phyloP scores from a whole-genome alignment of 2,797 vertebrate species.

The Menidia menidia region DNA sequence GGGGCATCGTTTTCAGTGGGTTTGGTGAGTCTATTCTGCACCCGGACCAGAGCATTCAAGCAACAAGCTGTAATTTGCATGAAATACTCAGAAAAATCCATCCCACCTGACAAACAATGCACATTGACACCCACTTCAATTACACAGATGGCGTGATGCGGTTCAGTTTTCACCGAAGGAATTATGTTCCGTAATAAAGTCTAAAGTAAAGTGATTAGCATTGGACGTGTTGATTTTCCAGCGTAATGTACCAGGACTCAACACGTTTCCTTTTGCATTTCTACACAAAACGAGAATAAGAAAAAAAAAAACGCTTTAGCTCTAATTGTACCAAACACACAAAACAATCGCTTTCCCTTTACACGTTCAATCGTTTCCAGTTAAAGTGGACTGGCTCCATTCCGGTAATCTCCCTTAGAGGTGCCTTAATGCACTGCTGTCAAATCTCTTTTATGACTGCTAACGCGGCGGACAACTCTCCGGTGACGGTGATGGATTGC shows the following conservation, averaged over 20 bases:
- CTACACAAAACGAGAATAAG: not conserved
- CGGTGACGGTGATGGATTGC: constrained; percentile 37
- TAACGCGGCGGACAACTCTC: constrained; percentile 27
- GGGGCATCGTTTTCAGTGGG: not conserved
- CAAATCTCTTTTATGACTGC: constrained; percentile 33
- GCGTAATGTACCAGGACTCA: not conserved
- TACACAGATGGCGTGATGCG: not conserved
- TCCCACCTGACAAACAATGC: not conserved
- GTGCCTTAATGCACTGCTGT: constrained; percentile 28
- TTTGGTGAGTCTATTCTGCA: not conserved
- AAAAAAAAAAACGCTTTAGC: not conserved
- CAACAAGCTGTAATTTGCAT: constrained; percentile 12
- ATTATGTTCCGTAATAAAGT: not conserved
- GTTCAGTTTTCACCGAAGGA: not conserved
- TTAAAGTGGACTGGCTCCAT: not conserved
- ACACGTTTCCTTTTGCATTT: not conserved
- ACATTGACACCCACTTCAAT: not conserved
- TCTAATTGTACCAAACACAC: not conserved
- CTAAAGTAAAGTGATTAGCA: not conserved
- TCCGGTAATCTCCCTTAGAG: not conserved
- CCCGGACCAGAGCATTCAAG: constrained; percentile 9
- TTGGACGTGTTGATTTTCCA: not conserved
- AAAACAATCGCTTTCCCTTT: not conserved
- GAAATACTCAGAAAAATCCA: constrained; percentile 14
- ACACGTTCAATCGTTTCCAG: constrained; percentile 19